Evolutionary conservation across 2,888 invertebrate genomes (phyloP).

Genomic region (Napeogenes inachia): DNA sequence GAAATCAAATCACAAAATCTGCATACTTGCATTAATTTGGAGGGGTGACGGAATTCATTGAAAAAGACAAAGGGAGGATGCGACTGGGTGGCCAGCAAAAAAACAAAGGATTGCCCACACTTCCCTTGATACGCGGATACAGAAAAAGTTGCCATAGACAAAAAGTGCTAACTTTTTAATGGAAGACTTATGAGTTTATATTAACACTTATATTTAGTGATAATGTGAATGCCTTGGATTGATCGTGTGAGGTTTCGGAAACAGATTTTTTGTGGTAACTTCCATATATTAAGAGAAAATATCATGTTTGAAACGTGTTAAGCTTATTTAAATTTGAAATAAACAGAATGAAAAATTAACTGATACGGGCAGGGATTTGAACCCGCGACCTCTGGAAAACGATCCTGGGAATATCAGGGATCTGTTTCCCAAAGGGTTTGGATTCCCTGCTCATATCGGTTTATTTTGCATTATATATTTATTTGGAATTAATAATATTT

Average conservation of each 20-base stretch:
- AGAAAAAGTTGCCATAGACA: conserved; percentile 46
- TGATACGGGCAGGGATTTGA: no score
- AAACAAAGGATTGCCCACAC: conserved; percentile 53
- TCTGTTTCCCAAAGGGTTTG: no score
- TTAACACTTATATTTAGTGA: background rate
- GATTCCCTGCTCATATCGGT: no score
- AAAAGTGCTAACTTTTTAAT: conserved; percentile 36
- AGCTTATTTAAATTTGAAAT: no score
- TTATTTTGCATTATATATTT: no score
- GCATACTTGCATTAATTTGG: conserved; percentile 51
- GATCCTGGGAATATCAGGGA: no score
- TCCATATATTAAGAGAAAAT: background rate
- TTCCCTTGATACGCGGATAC: conserved; percentile 55
- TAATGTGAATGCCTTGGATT: background rate
- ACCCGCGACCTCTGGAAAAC: no score
- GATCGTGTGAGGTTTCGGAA: conserved; percentile 1
- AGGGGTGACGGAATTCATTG: conserved; percentile 57
- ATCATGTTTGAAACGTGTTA: background rate
- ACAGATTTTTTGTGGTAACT: conserved; percentile 4
- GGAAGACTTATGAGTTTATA: conserved; percentile 45
- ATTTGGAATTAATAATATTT: no score
- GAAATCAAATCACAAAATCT: conserved; percentile 35
- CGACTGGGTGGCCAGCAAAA: conserved; percentile 59
- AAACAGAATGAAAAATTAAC: no score
- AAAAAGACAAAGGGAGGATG: conserved; percentile 71